Evolutionary conservation across 2,797 vertebrate species (phyloP), one percentile per base, ranked within the genome.

Genomic region (Acanthopagrus latus): DNA sequence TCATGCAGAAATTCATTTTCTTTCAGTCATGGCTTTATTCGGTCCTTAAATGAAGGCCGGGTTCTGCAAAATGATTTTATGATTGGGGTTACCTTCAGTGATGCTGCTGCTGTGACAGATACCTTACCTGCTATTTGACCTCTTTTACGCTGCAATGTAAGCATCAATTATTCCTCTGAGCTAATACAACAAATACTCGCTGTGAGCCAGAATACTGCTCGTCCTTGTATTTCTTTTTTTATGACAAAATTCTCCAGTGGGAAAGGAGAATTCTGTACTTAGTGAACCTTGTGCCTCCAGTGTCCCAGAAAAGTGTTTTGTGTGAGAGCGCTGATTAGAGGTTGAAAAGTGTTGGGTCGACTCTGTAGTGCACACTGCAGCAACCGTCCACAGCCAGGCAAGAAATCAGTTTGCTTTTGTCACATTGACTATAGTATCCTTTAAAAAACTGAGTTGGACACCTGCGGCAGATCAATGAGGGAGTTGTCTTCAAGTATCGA

Each of bases 11-110:
- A 60, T 71, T 56, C 46, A 60, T 72, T 66, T 50, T 59, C 33
- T 8, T 8, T 7, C 33, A 33, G 7, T 33, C 33, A 1, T 17
- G 0, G 11, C 78, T 83, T 79, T 55, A 62, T 82, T 78, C 69
- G 60, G 64, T 55, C 56, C 65, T 82, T 74, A 80, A 78, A 76
- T 71, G 47, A 83, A 83, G 75, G 60, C n/a, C 11, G 5, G 33
- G 57, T 72, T 38, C 20, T 69, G 33, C 21, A 51, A 50, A 64
- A 56, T 7, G 10, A 62, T 67, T 59, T 64, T 78, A 38, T 82
- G 74, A 77, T 41, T 27, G 64, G 71, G 69, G 76, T 85, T 74
- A 63, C 52, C 23, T 56, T 70, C 46, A 21, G 47, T 46, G 62
- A 72, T 59, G 62, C 52, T 64, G 57, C 55, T 25, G 48, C 38